phyloP scores from a whole-genome alignment of 2,888 invertebrate species.

The Archips xylosteana region DNA sequence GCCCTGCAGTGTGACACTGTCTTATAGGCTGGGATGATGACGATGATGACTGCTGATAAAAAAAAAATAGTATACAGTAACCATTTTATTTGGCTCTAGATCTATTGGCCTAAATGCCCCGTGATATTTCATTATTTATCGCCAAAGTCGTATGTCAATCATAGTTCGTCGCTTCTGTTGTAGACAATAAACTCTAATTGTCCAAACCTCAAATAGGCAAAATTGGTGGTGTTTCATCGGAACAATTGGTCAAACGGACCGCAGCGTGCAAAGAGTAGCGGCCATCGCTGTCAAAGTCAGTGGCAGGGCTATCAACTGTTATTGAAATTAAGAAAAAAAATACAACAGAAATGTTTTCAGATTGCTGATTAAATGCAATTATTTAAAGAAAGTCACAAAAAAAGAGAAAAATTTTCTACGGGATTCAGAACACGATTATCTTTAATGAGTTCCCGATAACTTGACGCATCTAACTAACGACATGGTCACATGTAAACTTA shows the following conservation, averaged over 20 bases:
- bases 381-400: no score
- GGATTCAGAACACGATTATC: no score
- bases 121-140: neutral
- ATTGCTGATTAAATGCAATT: no score
- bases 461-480: no score
- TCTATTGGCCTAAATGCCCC: neutral
- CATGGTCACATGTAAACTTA: no score
- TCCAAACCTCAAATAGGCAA: conserved; percentile 11
- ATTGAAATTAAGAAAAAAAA: neutral
- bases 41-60: no score
- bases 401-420: no score
- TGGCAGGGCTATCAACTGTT: neutral
- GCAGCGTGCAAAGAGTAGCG: neutral
- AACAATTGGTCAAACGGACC: conserved; percentile 26
- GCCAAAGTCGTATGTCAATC: neutral
- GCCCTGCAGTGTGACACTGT: no score
- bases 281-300: neutral
- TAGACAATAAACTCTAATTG: conserved; percentile 20
- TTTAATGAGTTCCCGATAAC: no score
- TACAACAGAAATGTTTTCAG: no score
- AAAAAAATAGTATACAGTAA: no score
- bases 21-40: no score
- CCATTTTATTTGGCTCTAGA: neutral
- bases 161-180: conserved; percentile 12
- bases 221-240: conserved; percentile 8